These are phyloP conservation scores for Otus sunia DNA, from an alignment of 2,113 vertebrate genomes.

Conservation along the genomic window DNA sequence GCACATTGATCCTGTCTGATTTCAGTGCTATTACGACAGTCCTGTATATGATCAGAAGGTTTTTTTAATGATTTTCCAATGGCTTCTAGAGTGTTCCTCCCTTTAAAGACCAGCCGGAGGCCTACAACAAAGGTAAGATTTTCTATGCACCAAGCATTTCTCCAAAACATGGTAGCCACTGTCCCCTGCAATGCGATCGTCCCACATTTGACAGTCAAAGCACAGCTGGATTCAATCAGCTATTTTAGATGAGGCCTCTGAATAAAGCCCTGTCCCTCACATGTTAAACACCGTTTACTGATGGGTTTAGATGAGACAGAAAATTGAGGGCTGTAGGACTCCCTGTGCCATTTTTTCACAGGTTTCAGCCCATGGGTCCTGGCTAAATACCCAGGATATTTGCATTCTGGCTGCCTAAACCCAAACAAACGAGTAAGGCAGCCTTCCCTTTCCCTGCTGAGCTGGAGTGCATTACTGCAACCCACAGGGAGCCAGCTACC, in stretches of 20 bases:
- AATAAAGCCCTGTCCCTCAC: background rate
- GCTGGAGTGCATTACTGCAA: background rate
- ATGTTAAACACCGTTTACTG: background rate
- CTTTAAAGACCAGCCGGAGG: background rate
- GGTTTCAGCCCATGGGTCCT: background rate
- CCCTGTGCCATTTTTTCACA: background rate
- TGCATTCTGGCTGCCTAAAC: background rate
- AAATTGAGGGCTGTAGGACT: background rate
- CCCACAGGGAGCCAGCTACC: background rate
- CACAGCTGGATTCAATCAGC: background rate
- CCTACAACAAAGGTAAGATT: background rate
- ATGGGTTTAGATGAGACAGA: background rate
- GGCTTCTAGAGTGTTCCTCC: background rate
- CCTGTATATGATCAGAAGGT: background rate
- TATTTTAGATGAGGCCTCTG: background rate
- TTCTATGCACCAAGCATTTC: background rate
- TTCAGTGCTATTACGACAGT: background rate
- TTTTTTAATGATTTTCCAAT: background rate
- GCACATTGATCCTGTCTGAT: background rate
- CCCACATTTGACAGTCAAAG: background rate
- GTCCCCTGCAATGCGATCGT: accelerated
- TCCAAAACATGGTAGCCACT: background rate
- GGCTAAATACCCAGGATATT: background rate
- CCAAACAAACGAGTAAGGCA: background rate
- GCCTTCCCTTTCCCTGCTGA: background rate